Evolutionary conservation across 2,888 invertebrate genomes (phyloP), one percentile per base, ranked within the genome.

Genomic region (Thera obeliscata): DNA sequence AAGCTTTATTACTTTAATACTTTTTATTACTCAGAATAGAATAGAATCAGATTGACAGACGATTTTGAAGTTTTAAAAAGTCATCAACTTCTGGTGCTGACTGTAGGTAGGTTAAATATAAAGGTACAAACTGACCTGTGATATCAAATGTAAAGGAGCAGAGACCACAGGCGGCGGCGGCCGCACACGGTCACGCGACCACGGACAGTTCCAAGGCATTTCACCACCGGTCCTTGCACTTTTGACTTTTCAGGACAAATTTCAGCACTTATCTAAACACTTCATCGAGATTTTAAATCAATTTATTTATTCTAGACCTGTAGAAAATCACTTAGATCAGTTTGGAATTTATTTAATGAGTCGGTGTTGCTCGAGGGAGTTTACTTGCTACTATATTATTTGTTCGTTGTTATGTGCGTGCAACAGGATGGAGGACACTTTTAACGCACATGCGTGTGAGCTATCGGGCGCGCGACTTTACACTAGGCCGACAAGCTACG

Each of bases 131-230:
- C 91, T 78, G 84, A 93, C 93, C 92, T 91, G 86, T 63, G 84
- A 72, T 64, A 87, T 74, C 70, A 88, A 78, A 62, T 87, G 86
- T 63, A 88, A 80, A 67, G 90, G 87, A 67, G 85, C 84, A 75
- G 87, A 89, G 79, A 89, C 87, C 78, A 80, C 83, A 50, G 83
- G 81, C 73, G 87, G 84, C 64, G 83, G 81, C 73, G 87, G 84
- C 64, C 83, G 83, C 81, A 85, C 89, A 63, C 87, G 88, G 71
- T 87, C 87, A 60, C 87, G 87, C 70, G 93, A 91, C 93, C 93
- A 93, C 78, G 91, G 91, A 73, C 93, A 93, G 71, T 78, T 89
- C 92, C 91, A 92, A 77, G 92, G 90, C 93, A 92, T 92, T 74
- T 77, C 74, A 52, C 76, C 75, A 73, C 78, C 71, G 74, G 79